These are phyloP conservation scores for Callosobruchus maculatus DNA, from an alignment of 2,888 invertebrate genomes.

Conservation along the genomic window DNA sequence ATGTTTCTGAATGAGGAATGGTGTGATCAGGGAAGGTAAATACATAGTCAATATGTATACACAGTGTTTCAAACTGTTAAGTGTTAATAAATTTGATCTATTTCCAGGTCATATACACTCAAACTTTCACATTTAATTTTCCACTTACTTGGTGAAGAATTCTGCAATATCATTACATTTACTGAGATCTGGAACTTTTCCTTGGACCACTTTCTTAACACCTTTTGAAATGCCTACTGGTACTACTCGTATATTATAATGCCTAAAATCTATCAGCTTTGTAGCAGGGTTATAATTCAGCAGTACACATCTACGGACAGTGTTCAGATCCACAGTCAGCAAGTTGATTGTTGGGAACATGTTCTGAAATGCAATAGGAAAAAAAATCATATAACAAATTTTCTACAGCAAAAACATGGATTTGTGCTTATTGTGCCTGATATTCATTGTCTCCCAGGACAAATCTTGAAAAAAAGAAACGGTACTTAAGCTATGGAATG, in stretches of 20 bases:
- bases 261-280: conserved; percentile 86
- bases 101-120: neutral
- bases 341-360: conserved; percentile 98
- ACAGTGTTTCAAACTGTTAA: too few species aligned
- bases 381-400: too few species aligned
- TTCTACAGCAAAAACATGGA: too few species aligned
- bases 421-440: too few species aligned
- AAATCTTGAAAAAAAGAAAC: too few species aligned
- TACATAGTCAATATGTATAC: too few species aligned
- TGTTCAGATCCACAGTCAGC: conserved; percentile 82
- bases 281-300: conserved; percentile 84
- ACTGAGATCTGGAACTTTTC: conserved; percentile 87
- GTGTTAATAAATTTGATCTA: neutral
- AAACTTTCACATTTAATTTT: neutral
- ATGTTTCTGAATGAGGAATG: too few species aligned
- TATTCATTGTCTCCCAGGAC: too few species aligned
- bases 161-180: conserved; percentile 83
- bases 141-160: conserved; percentile 74
- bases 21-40: too few species aligned
- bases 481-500: too few species aligned
- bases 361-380: conserved; percentile 60
- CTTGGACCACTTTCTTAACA: conserved; percentile 88
- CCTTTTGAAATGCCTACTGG: conserved; percentile 88
- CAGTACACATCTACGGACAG: conserved; percentile 83
- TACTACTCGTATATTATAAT: conserved; percentile 89